Conservation (phyloP, 2,113 vertebrate species). For the Dinomys branickii region DNA sequence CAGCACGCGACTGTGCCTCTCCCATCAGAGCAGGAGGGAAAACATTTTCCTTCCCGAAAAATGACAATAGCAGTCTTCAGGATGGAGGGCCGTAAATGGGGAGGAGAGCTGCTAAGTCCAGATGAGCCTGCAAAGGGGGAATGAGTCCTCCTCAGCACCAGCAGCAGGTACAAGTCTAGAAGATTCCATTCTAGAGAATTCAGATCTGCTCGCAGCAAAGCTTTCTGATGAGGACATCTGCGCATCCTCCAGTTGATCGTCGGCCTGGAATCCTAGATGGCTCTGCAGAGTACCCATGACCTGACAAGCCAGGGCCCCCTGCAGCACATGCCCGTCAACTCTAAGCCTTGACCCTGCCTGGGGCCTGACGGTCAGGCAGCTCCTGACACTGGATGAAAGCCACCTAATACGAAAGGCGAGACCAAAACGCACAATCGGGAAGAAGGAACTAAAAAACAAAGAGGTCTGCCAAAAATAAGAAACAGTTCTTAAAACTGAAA, state of each 20-base stretch:
- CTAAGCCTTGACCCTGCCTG: not conserved
- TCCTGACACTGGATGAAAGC: not conserved
- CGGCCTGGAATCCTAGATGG: not conserved
- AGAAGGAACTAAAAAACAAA: not conserved
- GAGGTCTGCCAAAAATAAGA: not conserved
- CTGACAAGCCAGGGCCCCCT: too few relatives aligned
- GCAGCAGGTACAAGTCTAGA: not conserved
- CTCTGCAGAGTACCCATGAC: not conserved
- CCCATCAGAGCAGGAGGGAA: accelerated
- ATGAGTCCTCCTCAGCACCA: not conserved
- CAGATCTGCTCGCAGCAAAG: not conserved
- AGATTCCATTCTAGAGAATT: not conserved
- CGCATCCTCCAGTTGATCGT: not conserved
- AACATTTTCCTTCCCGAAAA: not conserved
- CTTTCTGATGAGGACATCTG: not conserved
- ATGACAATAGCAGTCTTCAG: not conserved
- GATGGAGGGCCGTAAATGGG: not conserved
- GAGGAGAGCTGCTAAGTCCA: not conserved
- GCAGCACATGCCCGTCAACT: not conserved
- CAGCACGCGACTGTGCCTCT: not conserved
- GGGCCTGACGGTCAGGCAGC: not conserved
- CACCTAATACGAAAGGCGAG: not conserved
- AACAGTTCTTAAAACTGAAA: not conserved
- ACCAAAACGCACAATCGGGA: not conserved
- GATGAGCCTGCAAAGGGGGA: not conserved